Percentiles rank a stretch among this genome's conserved stretches.
Conservation (phyloP, 1,140 invertebrate genomes). For the Pseudomyrmex sp. region DNA sequence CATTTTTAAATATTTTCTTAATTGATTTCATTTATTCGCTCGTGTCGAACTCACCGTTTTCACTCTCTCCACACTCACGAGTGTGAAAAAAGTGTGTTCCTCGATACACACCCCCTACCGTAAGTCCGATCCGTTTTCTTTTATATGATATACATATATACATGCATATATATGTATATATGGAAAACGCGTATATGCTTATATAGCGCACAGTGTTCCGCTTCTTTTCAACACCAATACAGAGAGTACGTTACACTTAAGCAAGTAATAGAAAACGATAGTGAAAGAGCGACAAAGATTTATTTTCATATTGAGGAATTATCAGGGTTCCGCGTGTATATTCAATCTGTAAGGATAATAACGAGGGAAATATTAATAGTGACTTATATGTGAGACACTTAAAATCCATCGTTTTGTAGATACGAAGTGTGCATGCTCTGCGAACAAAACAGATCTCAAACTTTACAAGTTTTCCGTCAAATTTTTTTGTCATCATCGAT, state of each 20-base stretch:
- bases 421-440: constrained; percentile 15
- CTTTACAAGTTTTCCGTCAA: background rate
- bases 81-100: constrained; percentile 40
- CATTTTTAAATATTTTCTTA: background rate
- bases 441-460: background rate
- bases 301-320: constrained; percentile 74
- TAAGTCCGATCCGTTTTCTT: constrained; percentile 16
- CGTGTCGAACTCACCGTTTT: constrained; percentile 1
- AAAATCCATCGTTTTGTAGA: constrained; percentile 30
- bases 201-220: constrained; percentile 24
- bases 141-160: background rate
- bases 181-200: background rate
- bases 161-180: background rate
- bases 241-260: constrained; percentile 54
- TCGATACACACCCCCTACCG: background rate
- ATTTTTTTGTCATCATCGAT: background rate
- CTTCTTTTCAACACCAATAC: constrained; percentile 54
- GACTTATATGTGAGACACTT: constrained; percentile 28
- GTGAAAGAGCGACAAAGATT: constrained; percentile 63
- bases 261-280: constrained; percentile 46
- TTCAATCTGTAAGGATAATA: constrained; percentile 60
- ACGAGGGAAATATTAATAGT: constrained; percentile 30
- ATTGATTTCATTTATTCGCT: constrained; percentile 24
- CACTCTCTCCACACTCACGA: background rate
- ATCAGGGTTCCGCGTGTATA: constrained; percentile 73